phyloP scores from a whole-genome alignment of 2,888 invertebrate species.

The Candidula unifasciata region DNA sequence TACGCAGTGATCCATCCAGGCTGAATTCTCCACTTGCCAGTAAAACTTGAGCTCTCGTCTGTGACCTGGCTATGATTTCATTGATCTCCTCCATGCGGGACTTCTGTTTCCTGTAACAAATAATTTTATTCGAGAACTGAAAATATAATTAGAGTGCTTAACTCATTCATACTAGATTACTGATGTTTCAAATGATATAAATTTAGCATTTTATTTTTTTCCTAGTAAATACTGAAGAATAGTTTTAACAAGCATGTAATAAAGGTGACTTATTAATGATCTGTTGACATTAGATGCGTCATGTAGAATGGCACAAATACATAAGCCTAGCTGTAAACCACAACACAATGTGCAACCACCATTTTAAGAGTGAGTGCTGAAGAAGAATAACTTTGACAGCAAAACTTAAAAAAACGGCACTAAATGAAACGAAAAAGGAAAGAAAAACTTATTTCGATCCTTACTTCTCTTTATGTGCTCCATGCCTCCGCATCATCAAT shows the following conservation, averaged over 20 bases:
- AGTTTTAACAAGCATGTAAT: no score
- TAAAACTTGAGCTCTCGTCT: slow-evolving; percentile 72
- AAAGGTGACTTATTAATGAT: no score
- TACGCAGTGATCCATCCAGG: slow-evolving; percentile 48
- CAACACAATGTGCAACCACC: no score
- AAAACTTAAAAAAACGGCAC: neutral
- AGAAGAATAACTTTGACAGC: neutral
- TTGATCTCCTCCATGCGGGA: slow-evolving; percentile 75
- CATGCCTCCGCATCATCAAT: slow-evolving; percentile 59
- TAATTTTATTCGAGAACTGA: neutral
- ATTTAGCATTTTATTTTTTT: no score
- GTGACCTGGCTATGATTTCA: slow-evolving; percentile 74
- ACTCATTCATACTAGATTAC: no score
- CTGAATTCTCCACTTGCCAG: slow-evolving; percentile 67
- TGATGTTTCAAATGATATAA: no score
- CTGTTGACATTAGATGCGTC: no score
- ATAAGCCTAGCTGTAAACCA: no score
- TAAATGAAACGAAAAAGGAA: neutral
- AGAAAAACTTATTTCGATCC: slow-evolving; percentile 23
- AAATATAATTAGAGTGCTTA: no score
- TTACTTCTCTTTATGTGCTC: slow-evolving; percentile 64
- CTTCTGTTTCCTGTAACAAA: slow-evolving; percentile 65
- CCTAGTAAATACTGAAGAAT: no score
- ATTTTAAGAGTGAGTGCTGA: no score
- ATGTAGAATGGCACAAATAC: no score